Evolutionary conservation across 2,888 invertebrate species (phyloP).

Genomic region (Clistopyga incitator): DNA sequence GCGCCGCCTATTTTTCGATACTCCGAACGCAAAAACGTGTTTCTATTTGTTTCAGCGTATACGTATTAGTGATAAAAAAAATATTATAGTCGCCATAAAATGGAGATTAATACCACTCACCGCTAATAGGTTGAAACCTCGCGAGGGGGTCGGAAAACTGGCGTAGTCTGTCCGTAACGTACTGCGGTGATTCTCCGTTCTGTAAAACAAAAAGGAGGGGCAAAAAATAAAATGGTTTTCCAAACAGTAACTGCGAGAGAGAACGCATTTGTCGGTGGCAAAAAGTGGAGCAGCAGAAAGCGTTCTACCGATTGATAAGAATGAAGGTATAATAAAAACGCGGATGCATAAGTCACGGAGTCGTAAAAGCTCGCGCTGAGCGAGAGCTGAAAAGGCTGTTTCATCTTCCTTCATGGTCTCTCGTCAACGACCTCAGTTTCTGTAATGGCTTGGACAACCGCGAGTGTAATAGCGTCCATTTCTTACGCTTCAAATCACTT

Average conservation of each 20-base stretch:
- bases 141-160: conserved; percentile 85
- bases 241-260: background rate
- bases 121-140: conserved; percentile 85
- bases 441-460: conserved; percentile 25
- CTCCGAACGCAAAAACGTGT: background rate
- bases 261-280: background rate
- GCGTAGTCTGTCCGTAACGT: conserved; percentile 85
- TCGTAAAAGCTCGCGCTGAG: conserved; percentile 67
- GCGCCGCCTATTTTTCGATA: background rate
- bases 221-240: conserved; percentile 25
- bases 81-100: conserved; percentile 21
- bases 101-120: conserved; percentile 81
- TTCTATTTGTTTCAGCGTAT: background rate
- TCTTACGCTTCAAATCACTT: background rate
- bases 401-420: conserved; percentile 33
- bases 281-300: conserved; percentile 20
- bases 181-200: conserved; percentile 84
- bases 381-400: conserved; percentile 32
- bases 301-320: conserved; percentile 56
- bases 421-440: conserved; percentile 7
- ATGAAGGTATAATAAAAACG: conserved; percentile 65
- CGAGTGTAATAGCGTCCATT: conserved; percentile 7
- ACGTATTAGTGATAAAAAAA: background rate
- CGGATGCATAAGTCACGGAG: conserved; percentile 68
- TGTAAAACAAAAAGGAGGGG: conserved; percentile 78